Evolutionary conservation across 2,797 vertebrate species (phyloP), one percentile per base, ranked within the genome.

Genomic region (Erpetoichthys calabaricus): DNA sequence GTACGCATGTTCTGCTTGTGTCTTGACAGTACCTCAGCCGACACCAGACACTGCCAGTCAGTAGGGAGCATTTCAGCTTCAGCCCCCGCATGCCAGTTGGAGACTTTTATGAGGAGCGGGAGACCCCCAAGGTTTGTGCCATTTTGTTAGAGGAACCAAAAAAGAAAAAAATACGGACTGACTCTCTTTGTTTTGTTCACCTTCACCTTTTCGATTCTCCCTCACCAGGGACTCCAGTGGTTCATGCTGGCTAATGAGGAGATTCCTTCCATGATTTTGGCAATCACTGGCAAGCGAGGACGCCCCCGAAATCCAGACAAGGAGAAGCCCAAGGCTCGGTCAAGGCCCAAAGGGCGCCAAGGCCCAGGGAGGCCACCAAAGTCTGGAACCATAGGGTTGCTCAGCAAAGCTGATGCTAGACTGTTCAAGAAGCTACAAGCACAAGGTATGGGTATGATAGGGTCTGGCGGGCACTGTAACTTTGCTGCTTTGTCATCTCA

Each of bases 21-120:
- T 7, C 45, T 44, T 57, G 46, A 1, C 68, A 97, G 94, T 98
- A 94, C 78, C 77, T 98, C 75, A 92, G 82, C 72, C 90, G 82
- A 71, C 90, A 92, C 7, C 74, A 86, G 49, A 86, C 85, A 60
- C 86, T 83, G 7, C 73, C 78, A 0, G 92, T 97, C 47, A 83
- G 83, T 49, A 89, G 95, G 4, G 92, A 97, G 61, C 91, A 98
- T 75, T 98, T 98, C 83, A 98, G 95, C 77, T 98, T 98, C 80
- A 97, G 94, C 70, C 95, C 95, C 10, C 89, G 95, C 6, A 97
- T 98, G 91, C 92, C 94, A 1, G 85, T 98, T 56, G 95, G 95
- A 47, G 94, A 98, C 60, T 98, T 96, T 71, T 97, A 89, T 43
- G 94, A 97, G 80, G 92, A 94, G 68, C 83, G 85, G 66, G 90